Conservation (phyloP, 1,140 invertebrate genomes). For the Conus ventricosus region DNA sequence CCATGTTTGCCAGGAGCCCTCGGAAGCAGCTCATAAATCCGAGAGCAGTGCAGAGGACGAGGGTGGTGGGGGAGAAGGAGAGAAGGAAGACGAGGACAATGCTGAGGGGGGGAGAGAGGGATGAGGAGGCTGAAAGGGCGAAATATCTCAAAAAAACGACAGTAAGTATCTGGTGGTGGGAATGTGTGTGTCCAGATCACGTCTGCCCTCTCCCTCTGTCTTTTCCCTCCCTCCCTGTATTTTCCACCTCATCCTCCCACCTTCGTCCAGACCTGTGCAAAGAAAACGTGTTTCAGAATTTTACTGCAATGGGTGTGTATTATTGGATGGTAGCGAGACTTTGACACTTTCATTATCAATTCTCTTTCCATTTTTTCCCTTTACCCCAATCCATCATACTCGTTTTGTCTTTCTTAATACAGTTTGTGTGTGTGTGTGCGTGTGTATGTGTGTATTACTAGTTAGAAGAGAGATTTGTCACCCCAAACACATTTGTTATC, state of each 20-base stretch:
- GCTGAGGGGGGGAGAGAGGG: slow-evolving; percentile 38
- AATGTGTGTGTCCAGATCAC: neutral
- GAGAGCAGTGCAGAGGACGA: slow-evolving; percentile 35
- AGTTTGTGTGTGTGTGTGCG: too few species aligned
- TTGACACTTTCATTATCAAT: too few species aligned
- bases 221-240: neutral
- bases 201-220: slow-evolving; percentile 2
- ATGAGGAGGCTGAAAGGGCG: slow-evolving; percentile 57
- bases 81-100: slow-evolving; percentile 48
- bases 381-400: too few species aligned
- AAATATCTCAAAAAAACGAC: slow-evolving; percentile 64
- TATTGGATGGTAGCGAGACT: too few species aligned
- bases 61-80: slow-evolving; percentile 37
- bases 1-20: slow-evolving; percentile 38
- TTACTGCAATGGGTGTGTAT: too few species aligned
- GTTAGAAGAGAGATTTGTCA: too few species aligned
- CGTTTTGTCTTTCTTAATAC: too few species aligned
- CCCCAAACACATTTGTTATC: too few species aligned
- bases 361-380: too few species aligned
- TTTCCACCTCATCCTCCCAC: neutral
- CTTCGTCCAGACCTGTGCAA: too few species aligned
- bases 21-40: slow-evolving; percentile 31
- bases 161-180: slow-evolving; percentile 50
- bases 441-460: too few species aligned
- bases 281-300: too few species aligned